Evolutionary conservation across 2,888 invertebrate species (phyloP).

Genomic region (Lasioglossum pauxillum): DNA sequence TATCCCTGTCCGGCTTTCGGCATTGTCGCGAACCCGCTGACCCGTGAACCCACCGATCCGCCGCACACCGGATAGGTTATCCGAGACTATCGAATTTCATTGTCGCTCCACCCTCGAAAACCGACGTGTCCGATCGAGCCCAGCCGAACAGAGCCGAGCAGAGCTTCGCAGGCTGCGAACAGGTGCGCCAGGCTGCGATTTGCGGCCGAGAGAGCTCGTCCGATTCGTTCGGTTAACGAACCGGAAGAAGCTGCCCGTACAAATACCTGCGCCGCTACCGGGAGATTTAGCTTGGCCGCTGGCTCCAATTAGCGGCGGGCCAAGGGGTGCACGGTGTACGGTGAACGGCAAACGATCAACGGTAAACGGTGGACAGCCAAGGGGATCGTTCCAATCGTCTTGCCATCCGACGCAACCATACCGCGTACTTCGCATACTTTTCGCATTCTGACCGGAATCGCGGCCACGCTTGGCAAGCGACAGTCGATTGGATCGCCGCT

Average conservation of each 20-base stretch:
- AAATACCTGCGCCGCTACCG: slow-evolving; percentile 1
- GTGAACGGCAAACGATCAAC: not conserved
- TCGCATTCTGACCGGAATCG: not conserved
- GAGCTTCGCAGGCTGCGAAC: slow-evolving; percentile 39
- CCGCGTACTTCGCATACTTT: slow-evolving; percentile 5
- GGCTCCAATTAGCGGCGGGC: slow-evolving; percentile 1
- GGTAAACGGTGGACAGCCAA: not conserved
- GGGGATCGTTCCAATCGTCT: slow-evolving; percentile 10
- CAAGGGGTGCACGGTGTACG: not conserved
- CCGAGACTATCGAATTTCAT: slow-evolving; percentile 71
- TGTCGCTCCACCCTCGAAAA: slow-evolving; percentile 68
- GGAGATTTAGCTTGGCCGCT: not conserved
- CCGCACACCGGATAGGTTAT: slow-evolving; percentile 34
- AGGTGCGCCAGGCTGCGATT: slow-evolving; percentile 63
- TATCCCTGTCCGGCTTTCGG: slow-evolving; percentile 65
- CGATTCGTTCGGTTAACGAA: slow-evolving; percentile 43
- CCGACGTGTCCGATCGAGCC: slow-evolving; percentile 44
- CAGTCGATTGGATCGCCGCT: not conserved
- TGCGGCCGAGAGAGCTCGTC: slow-evolving; percentile 37
- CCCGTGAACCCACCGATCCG: slow-evolving; percentile 71
- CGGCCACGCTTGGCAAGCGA: not conserved
- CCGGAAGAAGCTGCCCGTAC: slow-evolving; percentile 30
- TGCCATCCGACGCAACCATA: not conserved
- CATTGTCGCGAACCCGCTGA: slow-evolving; percentile 72
- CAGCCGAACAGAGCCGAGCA: not conserved